Percentiles rank a stretch among this genome's conserved stretches.
Evolutionary conservation across 2,797 vertebrate species (phyloP).

Genomic region (Acipenser oxyrinchus): DNA sequence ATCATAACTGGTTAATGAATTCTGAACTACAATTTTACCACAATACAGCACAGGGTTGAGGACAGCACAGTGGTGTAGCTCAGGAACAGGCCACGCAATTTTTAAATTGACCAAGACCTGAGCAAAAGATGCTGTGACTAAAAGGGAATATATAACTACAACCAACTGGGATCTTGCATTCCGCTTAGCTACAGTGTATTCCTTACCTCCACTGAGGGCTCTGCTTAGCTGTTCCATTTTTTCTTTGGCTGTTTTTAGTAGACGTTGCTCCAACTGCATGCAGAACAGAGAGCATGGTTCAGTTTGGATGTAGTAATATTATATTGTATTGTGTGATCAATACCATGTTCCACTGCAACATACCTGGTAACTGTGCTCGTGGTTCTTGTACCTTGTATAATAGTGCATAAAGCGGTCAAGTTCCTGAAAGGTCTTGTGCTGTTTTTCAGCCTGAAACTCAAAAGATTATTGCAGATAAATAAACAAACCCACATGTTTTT

Average conservation of each 20-base stretch:
- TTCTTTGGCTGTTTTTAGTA: slow-evolving; percentile 98
- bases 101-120: neutral
- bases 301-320: neutral
- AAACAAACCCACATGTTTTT: no score
- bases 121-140: no score
- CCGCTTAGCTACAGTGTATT: neutral
- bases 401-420: slow-evolving; percentile 99
- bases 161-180: no score
- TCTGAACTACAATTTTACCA: no score
- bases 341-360: slow-evolving; percentile 16
- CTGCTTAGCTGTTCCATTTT: slow-evolving; percentile 98
- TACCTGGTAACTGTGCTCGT: slow-evolving; percentile 96
- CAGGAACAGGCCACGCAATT: no score
- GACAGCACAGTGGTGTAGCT: neutral
- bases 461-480: slow-evolving; percentile 1
- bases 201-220: slow-evolving; percentile 90
- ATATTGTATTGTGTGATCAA: neutral
- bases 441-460: slow-evolving; percentile 87
- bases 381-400: slow-evolving; percentile 97
- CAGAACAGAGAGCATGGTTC: slow-evolving; percentile 28
- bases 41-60: neutral
- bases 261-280: slow-evolving; percentile 85
- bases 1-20: no score
- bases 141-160: no score
- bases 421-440: slow-evolving; percentile 96